A percentile compares a stretch with the other conserved stretches of the same genome.
These are phyloP conservation scores for Prolemur simus DNA, from an alignment of 2,113 vertebrate genomes.

Conservation along the genomic window DNA sequence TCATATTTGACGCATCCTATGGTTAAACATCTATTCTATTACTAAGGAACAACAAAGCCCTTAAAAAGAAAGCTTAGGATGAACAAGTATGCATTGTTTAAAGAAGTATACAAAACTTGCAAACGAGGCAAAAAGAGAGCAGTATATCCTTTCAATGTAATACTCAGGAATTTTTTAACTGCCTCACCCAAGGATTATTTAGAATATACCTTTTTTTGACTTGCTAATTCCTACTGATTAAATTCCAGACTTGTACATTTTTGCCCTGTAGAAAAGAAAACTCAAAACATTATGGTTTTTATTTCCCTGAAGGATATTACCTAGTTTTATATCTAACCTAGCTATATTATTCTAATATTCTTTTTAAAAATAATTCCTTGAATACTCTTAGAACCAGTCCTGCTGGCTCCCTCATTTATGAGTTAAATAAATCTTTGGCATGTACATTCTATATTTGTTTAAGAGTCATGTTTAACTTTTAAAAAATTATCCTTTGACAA, in stretches of 20 bases:
- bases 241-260: neutral
- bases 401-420: neutral
- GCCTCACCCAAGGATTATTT: neutral
- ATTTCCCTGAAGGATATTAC: neutral
- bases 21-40: neutral
- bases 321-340: neutral
- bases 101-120: neutral
- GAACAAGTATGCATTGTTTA: neutral
- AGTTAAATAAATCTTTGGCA: neutral
- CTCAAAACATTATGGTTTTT: neutral
- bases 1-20: neutral
- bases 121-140: neutral
- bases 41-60: slow-evolving; percentile 12
- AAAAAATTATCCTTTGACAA: neutral
- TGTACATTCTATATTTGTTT: neutral
- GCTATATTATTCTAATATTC: neutral
- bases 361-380: slow-evolving; percentile 18
- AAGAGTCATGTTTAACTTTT: slow-evolving; percentile 38
- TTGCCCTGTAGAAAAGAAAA: slow-evolving; percentile 14
- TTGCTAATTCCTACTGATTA: neutral
- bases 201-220: neutral
- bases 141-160: neutral
- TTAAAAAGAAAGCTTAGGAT: slow-evolving; percentile 12
- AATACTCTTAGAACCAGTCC: neutral
- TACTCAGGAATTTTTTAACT: neutral